Conservation (phyloP, 2,113 vertebrate species). For the Callaeas wilsoni region DNA sequence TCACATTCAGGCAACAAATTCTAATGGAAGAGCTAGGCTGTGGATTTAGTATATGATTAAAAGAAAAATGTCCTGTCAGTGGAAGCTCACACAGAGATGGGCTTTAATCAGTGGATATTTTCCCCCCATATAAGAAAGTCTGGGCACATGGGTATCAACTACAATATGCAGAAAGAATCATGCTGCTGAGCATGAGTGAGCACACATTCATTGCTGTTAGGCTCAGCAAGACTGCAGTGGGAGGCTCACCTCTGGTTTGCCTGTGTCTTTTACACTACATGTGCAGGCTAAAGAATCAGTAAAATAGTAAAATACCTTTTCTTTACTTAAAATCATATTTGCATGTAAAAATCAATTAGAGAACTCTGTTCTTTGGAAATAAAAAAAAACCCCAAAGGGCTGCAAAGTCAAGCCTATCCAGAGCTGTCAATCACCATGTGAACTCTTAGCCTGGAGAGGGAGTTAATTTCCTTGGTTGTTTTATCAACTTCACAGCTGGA, state of each 20-base stretch:
- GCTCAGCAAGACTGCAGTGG: accelerated
- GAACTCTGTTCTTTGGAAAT: background rate
- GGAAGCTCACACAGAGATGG: background rate
- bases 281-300: background rate
- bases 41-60: slow-evolving; percentile 11
- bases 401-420: background rate
- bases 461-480: background rate
- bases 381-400: background rate
- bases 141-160: background rate
- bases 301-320: background rate
- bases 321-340: background rate
- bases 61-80: slow-evolving; percentile 29
- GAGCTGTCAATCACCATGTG: background rate
- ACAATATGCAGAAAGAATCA: background rate
- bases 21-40: background rate
- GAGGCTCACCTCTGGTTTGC: background rate
- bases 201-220: background rate
- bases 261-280: background rate
- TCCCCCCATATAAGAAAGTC: background rate
- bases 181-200: background rate
- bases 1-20: slow-evolving; percentile 4
- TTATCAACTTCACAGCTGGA: background rate
- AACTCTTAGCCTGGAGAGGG: background rate
- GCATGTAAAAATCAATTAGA: background rate
- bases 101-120: slow-evolving; percentile 18